Evolutionary conservation across 2,797 vertebrate species (phyloP), one percentile per base, ranked within the genome.

Genomic region (Moxostoma hubbsi): DNA sequence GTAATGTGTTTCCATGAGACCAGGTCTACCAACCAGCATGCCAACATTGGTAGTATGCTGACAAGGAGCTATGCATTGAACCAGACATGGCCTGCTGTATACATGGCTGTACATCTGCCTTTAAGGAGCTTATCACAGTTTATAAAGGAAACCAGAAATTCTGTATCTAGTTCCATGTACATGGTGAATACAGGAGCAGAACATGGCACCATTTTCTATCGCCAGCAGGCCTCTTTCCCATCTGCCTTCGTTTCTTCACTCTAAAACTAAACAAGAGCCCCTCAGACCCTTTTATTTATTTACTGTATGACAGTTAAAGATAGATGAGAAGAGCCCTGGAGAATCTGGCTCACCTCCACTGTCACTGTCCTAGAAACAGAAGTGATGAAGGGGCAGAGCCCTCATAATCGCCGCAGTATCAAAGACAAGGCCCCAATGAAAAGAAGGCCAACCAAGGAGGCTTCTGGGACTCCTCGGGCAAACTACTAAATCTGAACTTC

Each of bases 241-340:
- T 83, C 82, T 86, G 84, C 81, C 74, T 16, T 63, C 18, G 1
- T 73, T 64, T 62, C 55, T 70, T 64, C 47, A 15, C 75, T 84
- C 73, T 66, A 63, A 73, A 82, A 83, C 79, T 74, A 78, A 76
- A 68, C 71, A 78, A n/a, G 15, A 66, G 70, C 78, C 85, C 82
- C 63, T 63, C 73, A 80, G 82, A 85, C 64, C 13, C 46, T 69
- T 69, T 87, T 77, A 82, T 81, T 88, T 85, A 86, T 87, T 87
- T 80, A 85, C 85, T 68, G 69, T 79, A 45, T 51, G 59, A 49
- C 65, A 59, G 68, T 83, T 88, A 85, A 87, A 84, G 85, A 89
- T 88, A 77, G 70, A 88, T 84, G 82, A 84, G 81, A 49, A 50
- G 36, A 45, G 49, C 73, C 75, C 73, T 75, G 81, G 82, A 76